A percentile compares a stretch with the other conserved stretches of the same genome.
phyloP scores from a whole-genome alignment of 2,797 vertebrate species.

The Gymnothorax javanicus region DNA sequence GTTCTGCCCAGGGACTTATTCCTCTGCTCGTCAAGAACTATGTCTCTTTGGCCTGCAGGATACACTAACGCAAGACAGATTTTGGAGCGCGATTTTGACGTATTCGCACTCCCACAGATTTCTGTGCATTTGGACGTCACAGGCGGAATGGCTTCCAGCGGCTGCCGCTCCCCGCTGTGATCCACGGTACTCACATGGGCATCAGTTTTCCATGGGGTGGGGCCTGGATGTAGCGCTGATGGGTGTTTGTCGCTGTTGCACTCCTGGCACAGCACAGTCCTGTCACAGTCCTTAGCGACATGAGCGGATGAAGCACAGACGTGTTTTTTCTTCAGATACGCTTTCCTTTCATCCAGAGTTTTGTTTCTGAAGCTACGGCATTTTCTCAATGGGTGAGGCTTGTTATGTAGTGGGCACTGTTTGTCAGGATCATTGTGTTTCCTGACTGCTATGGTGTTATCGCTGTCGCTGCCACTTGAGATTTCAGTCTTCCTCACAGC shows the following conservation, averaged over 20 bases:
- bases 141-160: not conserved
- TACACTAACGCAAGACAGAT: not conserved
- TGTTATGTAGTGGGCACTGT: not conserved
- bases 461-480: no score
- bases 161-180: not conserved
- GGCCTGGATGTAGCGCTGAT: not conserved
- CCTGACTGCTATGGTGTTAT: no score
- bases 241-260: conserved; percentile 3
- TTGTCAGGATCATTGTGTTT: not conserved
- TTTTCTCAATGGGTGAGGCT: not conserved
- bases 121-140: not conserved
- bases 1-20: not conserved
- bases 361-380: not conserved
- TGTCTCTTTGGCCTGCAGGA: not conserved
- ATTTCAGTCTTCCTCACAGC: not conserved
- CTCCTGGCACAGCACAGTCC: not conserved
- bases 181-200: not conserved
- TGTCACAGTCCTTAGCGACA: not conserved
- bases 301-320: not conserved
- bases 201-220: not conserved
- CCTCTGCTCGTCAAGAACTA: not conserved
- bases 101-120: not conserved
- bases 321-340: not conserved
- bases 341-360: not conserved
- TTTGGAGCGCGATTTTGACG: not conserved